Evolutionary conservation across 2,888 invertebrate genomes (phyloP).

Genomic region (Clusia tigrina): DNA sequence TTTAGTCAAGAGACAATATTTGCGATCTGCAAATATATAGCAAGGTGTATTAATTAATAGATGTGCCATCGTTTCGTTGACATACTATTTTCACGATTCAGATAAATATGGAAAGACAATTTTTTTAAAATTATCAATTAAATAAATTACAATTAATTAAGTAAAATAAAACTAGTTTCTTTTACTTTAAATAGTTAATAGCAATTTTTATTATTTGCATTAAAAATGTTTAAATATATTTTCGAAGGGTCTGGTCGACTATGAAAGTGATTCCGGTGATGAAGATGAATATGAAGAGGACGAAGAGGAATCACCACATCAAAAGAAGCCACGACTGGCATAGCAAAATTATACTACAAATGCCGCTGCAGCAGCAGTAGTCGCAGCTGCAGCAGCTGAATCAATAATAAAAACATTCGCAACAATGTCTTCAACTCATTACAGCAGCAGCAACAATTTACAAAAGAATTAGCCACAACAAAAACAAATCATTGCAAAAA

Average conservation of each 20-base stretch:
- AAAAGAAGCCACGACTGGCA: conserved; percentile 64
- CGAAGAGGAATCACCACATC: conserved; percentile 60
- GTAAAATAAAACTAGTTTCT: conserved; percentile 7
- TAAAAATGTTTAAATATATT: conserved; percentile 5
- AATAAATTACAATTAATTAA: no score
- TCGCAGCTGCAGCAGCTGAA: conserved; percentile 28
- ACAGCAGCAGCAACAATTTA: conserved; percentile 29
- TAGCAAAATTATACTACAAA: conserved; percentile 51
- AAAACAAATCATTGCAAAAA: conserved; percentile 24
- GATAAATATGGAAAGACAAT: no score
- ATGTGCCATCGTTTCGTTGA: no score
- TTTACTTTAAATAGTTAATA: conserved; percentile 22
- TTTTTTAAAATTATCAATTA: no score
- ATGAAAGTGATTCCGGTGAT: conserved; percentile 97
- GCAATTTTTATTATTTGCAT: no score
- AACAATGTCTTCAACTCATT: conserved; percentile 42
- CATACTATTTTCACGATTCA: no score
- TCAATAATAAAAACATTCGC: conserved; percentile 42
- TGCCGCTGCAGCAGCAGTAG: conserved; percentile 26
- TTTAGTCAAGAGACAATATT: no score
- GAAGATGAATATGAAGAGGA: conserved; percentile 78
- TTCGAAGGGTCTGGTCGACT: conserved; percentile 88
- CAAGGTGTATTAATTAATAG: no score
- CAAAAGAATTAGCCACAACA: conserved; percentile 26
- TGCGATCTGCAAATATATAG: no score